These are phyloP conservation scores for Betta splendens DNA, from an alignment of 2,797 vertebrate species.

Conservation along the genomic window DNA sequence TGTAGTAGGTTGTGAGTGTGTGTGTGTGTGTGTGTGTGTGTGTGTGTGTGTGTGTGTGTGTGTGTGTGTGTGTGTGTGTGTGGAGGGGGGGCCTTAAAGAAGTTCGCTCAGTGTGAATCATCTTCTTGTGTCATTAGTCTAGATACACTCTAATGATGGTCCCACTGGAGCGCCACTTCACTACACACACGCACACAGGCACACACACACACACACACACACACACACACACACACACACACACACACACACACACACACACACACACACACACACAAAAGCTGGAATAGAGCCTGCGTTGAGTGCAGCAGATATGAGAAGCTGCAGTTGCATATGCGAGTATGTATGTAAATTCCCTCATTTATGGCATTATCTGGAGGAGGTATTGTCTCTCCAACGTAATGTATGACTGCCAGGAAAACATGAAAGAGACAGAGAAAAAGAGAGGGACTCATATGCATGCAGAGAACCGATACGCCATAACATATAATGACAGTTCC, in stretches of 20 bases:
- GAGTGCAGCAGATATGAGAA: slow-evolving; percentile 64
- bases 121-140: slow-evolving; percentile 83
- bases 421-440: slow-evolving; percentile 72
- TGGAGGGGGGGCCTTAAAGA: slow-evolving; percentile 64
- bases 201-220: slow-evolving; percentile 48
- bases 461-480: slow-evolving; percentile 71
- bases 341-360: slow-evolving; percentile 86
- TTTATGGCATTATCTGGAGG: slow-evolving; percentile 86
- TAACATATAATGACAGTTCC: slow-evolving; percentile 79
- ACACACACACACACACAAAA: slow-evolving; percentile 37
- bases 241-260: slow-evolving; percentile 56
- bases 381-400: slow-evolving; percentile 82
- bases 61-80: slow-evolving; percentile 35
- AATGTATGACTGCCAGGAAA: slow-evolving; percentile 78
- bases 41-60: slow-evolving; percentile 31
- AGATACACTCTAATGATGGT: slow-evolving; percentile 84
- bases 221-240: too few relatives aligned
- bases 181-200: too few relatives aligned
- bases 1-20: too few relatives aligned
- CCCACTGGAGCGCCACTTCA: slow-evolving; percentile 81
- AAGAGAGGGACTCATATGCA: slow-evolving; percentile 65
- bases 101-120: slow-evolving; percentile 74
- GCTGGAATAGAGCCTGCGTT: slow-evolving; percentile 45
- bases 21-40: too few relatives aligned
- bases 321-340: slow-evolving; percentile 67